Percentiles rank a stretch among this genome's conserved stretches.
These are phyloP conservation scores for Steinernema scapterisci DNA, from an alignment of 2,888 invertebrate genomes.

Conservation along the genomic window DNA sequence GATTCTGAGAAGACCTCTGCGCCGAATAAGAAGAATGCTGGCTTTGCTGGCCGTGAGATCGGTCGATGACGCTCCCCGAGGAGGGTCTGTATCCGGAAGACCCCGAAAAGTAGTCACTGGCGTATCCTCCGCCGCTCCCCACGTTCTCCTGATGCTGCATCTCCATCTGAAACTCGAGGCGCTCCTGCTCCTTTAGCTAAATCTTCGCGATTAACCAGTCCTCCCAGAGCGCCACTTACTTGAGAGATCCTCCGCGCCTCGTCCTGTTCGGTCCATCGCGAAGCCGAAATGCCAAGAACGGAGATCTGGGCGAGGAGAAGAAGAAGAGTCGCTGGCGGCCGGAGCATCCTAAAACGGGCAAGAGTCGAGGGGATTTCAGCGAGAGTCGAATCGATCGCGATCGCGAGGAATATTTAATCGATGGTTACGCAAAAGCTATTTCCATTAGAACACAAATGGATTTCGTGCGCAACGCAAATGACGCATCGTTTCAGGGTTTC, in stretches of 20 bases:
- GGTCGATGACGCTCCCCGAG: neutral
- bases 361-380: neutral
- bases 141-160: conserved; percentile 35
- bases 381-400: conserved; percentile 15
- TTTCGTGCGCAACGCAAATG: conserved; percentile 23
- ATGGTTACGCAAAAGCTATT: conserved; percentile 22
- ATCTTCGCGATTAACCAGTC: neutral
- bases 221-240: conserved; percentile 32
- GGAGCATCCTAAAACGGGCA: neutral
- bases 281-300: neutral
- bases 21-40: neutral
- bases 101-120: neutral
- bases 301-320: neutral
- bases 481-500: neutral
- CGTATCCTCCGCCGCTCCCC: neutral
- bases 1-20: neutral
- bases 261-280: conserved; percentile 42
- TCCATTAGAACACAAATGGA: conserved; percentile 31
- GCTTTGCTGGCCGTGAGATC: neutral
- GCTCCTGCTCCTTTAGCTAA: conserved; percentile 43
- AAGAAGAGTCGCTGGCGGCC: neutral
- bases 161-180: conserved; percentile 42
- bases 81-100: neutral
- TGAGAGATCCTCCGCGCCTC: conserved; percentile 41
- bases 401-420: conserved; percentile 21